phyloP scores from a whole-genome alignment of 1,140 invertebrate genomes.

The Dreissena polymorpha region DNA sequence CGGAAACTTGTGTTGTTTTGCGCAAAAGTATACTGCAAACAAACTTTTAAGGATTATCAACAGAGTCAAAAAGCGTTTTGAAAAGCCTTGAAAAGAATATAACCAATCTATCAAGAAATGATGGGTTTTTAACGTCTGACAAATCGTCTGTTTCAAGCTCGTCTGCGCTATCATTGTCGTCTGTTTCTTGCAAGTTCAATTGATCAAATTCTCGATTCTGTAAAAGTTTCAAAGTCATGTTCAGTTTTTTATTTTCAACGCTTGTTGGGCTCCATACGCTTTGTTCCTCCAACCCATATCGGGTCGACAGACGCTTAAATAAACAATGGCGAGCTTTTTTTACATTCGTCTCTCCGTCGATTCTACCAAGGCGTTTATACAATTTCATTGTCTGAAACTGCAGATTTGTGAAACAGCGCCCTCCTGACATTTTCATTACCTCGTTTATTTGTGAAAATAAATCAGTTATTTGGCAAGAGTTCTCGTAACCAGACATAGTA shows the following conservation, averaged over 20 bases:
- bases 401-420: conserved; percentile 21
- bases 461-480: neutral
- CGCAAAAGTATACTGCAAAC: too few relatives aligned
- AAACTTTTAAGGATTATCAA: neutral
- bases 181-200: conserved; percentile 13
- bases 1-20: too few relatives aligned
- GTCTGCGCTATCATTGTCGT: conserved; percentile 1
- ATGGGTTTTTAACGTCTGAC: neutral
- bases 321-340: neutral
- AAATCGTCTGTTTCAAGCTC: conserved; percentile 1
- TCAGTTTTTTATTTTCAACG: conserved; percentile 11
- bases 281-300: conserved; percentile 21
- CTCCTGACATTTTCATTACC: neutral
- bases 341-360: conserved; percentile 13
- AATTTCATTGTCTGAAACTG: conserved; percentile 30
- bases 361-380: neutral
- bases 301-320: neutral
- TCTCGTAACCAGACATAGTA: neutral
- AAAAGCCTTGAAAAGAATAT: conserved; percentile 16
- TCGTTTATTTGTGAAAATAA: neutral
- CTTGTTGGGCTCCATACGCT: conserved; percentile 13
- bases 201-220: conserved; percentile 2
- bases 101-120: conserved; percentile 18
- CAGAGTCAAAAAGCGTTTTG: neutral
- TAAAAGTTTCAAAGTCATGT: conserved; percentile 4